These are phyloP conservation scores for Perca fluviatilis DNA, from an alignment of 2,113 vertebrate species.

Conservation along the genomic window DNA sequence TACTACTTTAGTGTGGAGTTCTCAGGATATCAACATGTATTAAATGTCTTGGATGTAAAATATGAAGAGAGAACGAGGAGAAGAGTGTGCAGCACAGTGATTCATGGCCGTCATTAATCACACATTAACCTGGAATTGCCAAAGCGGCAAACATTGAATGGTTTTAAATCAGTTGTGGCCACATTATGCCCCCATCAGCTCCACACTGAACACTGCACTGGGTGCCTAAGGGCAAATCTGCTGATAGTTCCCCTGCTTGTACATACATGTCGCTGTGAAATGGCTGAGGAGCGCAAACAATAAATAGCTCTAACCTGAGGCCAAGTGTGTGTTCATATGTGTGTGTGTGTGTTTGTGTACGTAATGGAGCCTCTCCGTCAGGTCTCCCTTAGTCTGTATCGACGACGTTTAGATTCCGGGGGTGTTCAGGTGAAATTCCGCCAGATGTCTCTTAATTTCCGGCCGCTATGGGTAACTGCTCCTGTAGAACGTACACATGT, in stretches of 20 bases:
- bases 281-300: conserved; percentile 17
- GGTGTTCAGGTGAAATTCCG: too few relatives aligned
- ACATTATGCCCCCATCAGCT: conserved; percentile 43
- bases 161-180: conserved; percentile 48
- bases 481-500: too few relatives aligned
- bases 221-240: not conserved
- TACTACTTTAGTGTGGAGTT: not conserved
- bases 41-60: not conserved
- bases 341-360: conserved; percentile 34
- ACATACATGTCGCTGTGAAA: conserved; percentile 27
- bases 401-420: too few relatives aligned
- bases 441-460: too few relatives aligned
- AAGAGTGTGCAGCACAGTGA: not conserved
- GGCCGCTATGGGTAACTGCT: too few relatives aligned
- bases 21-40: not conserved
- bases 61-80: not conserved
- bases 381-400: conserved; percentile 7
- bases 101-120: conserved; percentile 50
- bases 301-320: conserved; percentile 41
- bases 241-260: conserved; percentile 20
- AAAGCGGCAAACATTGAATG: conserved; percentile 43
- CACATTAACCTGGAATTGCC: conserved; percentile 51
- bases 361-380: conserved; percentile 29
- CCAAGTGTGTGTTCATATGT: conserved; percentile 5
- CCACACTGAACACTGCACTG: conserved; percentile 17